Evolutionary conservation across 2,797 vertebrate species (phyloP).

Genomic region (Apogon talboti): DNA sequence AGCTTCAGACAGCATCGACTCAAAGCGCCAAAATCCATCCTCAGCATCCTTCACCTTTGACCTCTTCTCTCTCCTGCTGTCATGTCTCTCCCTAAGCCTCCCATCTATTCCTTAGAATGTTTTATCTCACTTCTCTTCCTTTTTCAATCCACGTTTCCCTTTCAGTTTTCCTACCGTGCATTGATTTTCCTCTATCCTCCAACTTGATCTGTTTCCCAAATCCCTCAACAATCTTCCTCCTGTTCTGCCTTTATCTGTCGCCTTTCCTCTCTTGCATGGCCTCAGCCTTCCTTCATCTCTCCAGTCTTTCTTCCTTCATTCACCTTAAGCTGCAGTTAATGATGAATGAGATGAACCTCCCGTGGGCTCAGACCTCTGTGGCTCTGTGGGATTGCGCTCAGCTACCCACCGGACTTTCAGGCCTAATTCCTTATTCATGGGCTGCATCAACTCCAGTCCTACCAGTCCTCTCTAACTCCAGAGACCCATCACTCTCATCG

Average conservation of each 20-base stretch:
- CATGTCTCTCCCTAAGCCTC: background rate
- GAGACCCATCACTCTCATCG: slow-evolving; percentile 42
- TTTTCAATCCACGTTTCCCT: slow-evolving; percentile 37
- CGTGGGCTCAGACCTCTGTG: slow-evolving; percentile 39
- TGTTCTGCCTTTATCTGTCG: slow-evolving; percentile 52
- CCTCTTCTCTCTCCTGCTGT: background rate
- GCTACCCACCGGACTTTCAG: slow-evolving; percentile 47
- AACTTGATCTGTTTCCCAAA: slow-evolving; percentile 53
- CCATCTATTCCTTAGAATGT: slow-evolving; percentile 12
- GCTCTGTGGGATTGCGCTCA: slow-evolving; percentile 52
- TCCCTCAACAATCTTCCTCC: slow-evolving; percentile 49
- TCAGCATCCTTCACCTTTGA: slow-evolving; percentile 18
- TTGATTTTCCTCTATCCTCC: slow-evolving; percentile 21
- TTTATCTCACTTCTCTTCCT: slow-evolving; percentile 23
- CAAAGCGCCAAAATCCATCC: background rate
- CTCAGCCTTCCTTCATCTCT: slow-evolving; percentile 44
- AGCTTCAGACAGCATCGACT: background rate
- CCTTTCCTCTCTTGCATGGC: slow-evolving; percentile 33
- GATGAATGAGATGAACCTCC: slow-evolving; percentile 70
- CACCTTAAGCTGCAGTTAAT: slow-evolving; percentile 72
- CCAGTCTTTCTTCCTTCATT: slow-evolving; percentile 46
- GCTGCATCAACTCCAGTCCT: slow-evolving; percentile 42
- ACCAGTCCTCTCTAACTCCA: slow-evolving; percentile 18
- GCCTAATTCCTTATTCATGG: slow-evolving; percentile 73
- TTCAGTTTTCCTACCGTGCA: slow-evolving; percentile 14